Percentiles rank a stretch among this genome's conserved stretches.
phyloP scores from a whole-genome alignment of 2,888 invertebrate species.

The Pharmacophagus antenor region DNA sequence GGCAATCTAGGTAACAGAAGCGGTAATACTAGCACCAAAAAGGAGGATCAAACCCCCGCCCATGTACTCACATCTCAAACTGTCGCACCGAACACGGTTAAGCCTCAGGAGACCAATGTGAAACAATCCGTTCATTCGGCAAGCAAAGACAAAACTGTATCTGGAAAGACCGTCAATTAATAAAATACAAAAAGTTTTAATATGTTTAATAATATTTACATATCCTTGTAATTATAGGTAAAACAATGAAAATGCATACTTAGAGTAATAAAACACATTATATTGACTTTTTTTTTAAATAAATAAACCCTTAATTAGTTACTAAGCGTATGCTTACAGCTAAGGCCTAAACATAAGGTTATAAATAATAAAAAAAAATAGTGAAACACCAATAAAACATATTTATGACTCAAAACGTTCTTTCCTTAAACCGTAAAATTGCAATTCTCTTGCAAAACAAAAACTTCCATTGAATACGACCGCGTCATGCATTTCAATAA shows the following conservation, averaged over 20 bases:
- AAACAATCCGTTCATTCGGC: slow-evolving; percentile 5
- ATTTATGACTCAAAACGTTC: slow-evolving; percentile 40
- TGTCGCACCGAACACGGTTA: neutral
- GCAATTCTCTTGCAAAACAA: neutral
- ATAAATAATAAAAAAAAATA: slow-evolving; percentile 55
- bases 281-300: slow-evolving; percentile 76
- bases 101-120: neutral
- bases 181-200: slow-evolving; percentile 2
- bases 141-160: neutral
- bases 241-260: slow-evolving; percentile 45
- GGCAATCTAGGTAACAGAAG: slow-evolving; percentile 14
- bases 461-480: neutral
- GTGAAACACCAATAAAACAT: slow-evolving; percentile 61
- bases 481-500: neutral
- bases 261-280: slow-evolving; percentile 72
- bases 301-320: slow-evolving; percentile 69
- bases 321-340: slow-evolving; percentile 72
- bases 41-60: neutral
- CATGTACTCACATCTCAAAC: neutral
- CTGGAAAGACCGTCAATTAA: neutral
- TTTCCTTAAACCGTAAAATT: slow-evolving; percentile 35
- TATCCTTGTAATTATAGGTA: slow-evolving; percentile 13
- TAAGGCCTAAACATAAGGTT: slow-evolving; percentile 53
- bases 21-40: slow-evolving; percentile 1
- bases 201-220: slow-evolving; percentile 23